Evolutionary conservation across 37 sponge, comb jelly and placozoan species (phyloP).

Genomic region (Bolinopsis microptera): DNA sequence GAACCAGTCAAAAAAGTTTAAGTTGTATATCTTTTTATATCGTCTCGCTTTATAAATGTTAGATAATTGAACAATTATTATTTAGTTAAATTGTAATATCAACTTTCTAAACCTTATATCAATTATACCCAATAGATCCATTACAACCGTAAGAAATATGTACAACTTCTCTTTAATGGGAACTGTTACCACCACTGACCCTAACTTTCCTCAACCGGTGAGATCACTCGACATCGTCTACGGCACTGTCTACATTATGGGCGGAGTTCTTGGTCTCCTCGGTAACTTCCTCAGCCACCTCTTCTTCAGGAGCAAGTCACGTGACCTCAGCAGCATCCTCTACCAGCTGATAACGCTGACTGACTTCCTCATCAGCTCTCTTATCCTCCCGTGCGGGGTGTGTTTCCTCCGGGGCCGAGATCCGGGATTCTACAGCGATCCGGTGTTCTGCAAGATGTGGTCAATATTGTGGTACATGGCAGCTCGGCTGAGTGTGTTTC

Average conservation of each 20-base stretch:
- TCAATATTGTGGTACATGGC: not conserved
- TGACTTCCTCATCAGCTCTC: not conserved
- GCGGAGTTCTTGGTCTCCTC: not conserved
- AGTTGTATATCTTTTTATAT: too few species aligned
- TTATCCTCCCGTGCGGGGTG: not conserved
- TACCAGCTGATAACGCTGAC: not conserved
- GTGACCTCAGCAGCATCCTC: not conserved
- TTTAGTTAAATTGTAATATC: too few species aligned
- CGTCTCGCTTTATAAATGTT: too few species aligned
- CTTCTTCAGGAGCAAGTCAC: not conserved
- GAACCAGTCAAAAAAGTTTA: too few species aligned
- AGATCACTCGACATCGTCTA: not conserved
- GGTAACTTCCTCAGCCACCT: not conserved
- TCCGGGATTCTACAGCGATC: not conserved
- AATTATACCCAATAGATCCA: too few species aligned
- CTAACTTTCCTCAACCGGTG: too few species aligned
- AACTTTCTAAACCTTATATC: too few species aligned
- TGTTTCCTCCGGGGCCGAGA: not conserved
- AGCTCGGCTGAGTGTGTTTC: not conserved
- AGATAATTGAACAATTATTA: too few species aligned
- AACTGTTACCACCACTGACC: too few species aligned
- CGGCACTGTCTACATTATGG: not conserved
- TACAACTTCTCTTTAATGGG: too few species aligned
- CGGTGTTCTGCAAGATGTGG: not conserved
- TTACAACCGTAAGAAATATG: too few species aligned